These are phyloP conservation scores for Orchestia grillus DNA, from an alignment of 1,140 invertebrate species.

Conservation along the genomic window DNA sequence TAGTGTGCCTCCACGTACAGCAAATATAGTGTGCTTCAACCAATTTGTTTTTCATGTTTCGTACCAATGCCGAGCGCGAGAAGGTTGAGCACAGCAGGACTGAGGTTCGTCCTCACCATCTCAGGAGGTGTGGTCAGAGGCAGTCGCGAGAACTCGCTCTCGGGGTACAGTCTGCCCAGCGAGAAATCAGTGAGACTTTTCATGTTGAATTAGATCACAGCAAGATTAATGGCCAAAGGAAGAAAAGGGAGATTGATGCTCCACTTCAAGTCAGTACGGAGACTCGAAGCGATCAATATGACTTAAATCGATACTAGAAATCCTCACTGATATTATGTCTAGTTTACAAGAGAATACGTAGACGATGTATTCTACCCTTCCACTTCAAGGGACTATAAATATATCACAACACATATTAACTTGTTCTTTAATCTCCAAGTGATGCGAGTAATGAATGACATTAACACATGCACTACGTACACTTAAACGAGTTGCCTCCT, in stretches of 20 bases:
- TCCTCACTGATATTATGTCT: neutral
- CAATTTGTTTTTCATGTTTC: neutral
- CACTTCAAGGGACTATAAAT: neutral
- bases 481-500: neutral
- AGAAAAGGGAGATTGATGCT: neutral
- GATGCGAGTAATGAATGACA: neutral
- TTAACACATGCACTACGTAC: neutral
- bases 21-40: neutral
- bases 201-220: neutral
- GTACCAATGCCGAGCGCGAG: slow-evolving; percentile 93
- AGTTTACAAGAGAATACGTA: neutral
- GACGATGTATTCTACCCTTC: neutral
- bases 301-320: neutral
- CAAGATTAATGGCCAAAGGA: too few species aligned
- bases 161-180: slow-evolving; percentile 72
- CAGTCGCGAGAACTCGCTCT: slow-evolving; percentile 82
- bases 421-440: neutral
- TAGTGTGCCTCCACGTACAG: neutral
- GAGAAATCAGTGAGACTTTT: neutral
- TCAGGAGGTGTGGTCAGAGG: slow-evolving; percentile 85
- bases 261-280: neutral
- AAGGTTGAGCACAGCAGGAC: slow-evolving; percentile 87
- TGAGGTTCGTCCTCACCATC: slow-evolving; percentile 91
- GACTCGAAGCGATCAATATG: neutral
- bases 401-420: neutral